phyloP scores from a whole-genome alignment of 2,113 vertebrate species.

The Tyto alba region DNA sequence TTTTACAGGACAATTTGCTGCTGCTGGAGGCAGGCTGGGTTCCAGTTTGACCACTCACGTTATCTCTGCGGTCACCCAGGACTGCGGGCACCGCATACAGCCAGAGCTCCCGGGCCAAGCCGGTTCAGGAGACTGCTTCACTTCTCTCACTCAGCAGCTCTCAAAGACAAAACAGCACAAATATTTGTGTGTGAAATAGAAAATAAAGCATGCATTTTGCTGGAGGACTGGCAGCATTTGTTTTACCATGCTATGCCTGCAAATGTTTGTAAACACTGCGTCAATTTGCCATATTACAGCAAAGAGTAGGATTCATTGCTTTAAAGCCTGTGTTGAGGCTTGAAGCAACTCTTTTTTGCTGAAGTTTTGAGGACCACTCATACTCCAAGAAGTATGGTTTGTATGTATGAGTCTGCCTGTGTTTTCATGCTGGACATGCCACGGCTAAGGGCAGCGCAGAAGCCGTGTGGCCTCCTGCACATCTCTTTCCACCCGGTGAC shows the following conservation, averaged over 20 bases:
- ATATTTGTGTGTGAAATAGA: background rate
- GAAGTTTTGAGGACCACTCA: background rate
- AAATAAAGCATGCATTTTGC: constrained; percentile 2
- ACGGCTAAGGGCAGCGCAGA: background rate
- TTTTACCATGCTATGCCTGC: background rate
- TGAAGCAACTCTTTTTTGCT: background rate
- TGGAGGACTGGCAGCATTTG: constrained; percentile 3
- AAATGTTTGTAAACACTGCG: constrained; percentile 9
- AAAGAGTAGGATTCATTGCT: background rate
- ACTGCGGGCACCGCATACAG: accelerated
- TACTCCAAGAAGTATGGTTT: background rate
- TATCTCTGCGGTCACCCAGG: background rate
- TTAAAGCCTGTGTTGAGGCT: background rate
- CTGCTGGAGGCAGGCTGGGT: background rate
- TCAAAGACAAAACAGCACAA: background rate
- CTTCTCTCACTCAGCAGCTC: background rate
- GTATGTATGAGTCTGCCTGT: background rate
- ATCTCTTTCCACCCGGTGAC: background rate
- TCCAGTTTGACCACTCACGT: background rate
- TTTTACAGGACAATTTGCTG: background rate
- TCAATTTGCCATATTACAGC: background rate
- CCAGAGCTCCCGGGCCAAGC: background rate
- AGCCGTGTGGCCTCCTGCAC: accelerated
- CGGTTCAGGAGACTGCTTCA: background rate
- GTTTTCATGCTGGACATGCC: accelerated